These are phyloP conservation scores for Cecidostiba fungosa DNA, from an alignment of 2,888 invertebrate species.

Conservation along the genomic window DNA sequence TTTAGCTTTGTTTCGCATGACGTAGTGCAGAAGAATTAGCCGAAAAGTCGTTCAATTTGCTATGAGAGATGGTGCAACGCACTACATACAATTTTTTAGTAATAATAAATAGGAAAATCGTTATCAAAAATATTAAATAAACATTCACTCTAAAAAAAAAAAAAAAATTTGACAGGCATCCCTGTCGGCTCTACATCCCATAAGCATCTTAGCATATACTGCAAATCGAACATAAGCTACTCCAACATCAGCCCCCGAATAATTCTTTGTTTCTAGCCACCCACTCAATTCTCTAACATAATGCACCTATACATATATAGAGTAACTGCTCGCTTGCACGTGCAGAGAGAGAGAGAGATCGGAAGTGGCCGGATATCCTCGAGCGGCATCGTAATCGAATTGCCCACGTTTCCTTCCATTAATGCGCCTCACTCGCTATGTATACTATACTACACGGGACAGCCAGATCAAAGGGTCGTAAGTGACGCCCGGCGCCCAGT, in stretches of 20 bases:
- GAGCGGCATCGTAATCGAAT: slow-evolving; percentile 14
- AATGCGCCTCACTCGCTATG: not conserved
- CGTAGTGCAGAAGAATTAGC: too few species aligned
- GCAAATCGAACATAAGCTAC: too few species aligned
- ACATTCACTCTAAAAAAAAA: too few species aligned
- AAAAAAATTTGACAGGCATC: too few species aligned
- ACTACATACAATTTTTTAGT: too few species aligned
- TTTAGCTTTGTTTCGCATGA: not conserved
- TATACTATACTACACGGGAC: not conserved
- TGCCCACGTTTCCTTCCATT: slow-evolving; percentile 3
- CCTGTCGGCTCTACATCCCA: too few species aligned
- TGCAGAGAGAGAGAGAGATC: not conserved
- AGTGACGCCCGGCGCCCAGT: not conserved
- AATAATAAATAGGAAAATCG: too few species aligned
- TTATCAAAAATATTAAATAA: too few species aligned
- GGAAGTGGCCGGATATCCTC: slow-evolving; percentile 24
- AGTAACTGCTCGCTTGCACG: not conserved
- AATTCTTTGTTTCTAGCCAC: not conserved
- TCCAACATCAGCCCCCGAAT: not conserved
- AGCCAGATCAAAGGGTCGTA: not conserved
- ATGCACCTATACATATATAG: not conserved
- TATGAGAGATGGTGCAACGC: too few species aligned
- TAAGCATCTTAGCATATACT: not conserved
- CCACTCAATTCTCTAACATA: not conserved
- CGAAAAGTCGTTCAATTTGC: too few species aligned